phyloP scores from a whole-genome alignment of 1,140 invertebrate species.

The Stenopsyche tienmushanensis region DNA sequence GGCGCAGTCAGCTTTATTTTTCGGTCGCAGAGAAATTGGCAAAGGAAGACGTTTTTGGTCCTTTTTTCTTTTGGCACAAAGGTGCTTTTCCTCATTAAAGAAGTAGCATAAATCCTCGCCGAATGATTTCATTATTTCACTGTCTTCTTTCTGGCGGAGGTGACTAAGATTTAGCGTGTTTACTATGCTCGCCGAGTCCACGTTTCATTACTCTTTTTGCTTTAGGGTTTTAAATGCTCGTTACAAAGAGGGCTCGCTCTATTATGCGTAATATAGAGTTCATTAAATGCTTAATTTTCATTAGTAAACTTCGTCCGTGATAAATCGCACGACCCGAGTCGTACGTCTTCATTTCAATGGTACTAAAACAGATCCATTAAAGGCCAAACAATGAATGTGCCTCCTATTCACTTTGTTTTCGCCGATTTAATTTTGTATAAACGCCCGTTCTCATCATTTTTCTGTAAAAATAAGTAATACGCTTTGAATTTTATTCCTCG shows the following conservation, averaged over 20 bases:
- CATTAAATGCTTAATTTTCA: neutral
- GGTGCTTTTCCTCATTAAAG: neutral
- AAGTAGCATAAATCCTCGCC: neutral
- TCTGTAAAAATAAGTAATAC: no score
- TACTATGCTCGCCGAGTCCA: neutral
- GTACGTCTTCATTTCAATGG: neutral
- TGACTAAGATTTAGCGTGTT: no score
- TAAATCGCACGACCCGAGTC: neutral
- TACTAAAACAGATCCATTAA: neutral
- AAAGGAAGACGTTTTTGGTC: no score
- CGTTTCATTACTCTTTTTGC: neutral
- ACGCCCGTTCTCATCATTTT: no score
- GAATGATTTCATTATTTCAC: neutral
- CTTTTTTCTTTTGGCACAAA: no score
- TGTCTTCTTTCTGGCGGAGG: neutral
- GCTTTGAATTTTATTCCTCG: no score
- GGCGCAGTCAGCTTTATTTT: no score
- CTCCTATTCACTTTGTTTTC: no score
- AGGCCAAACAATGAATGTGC: neutral
- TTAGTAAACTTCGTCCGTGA: neutral
- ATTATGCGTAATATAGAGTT: neutral
- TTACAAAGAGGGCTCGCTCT: neutral
- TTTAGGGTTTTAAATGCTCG: neutral
- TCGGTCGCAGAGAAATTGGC: no score
- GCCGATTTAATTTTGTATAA: no score